Evolutionary conservation across 2,113 vertebrate species (phyloP).

Genomic region (Myxocyprinus asiaticus): DNA sequence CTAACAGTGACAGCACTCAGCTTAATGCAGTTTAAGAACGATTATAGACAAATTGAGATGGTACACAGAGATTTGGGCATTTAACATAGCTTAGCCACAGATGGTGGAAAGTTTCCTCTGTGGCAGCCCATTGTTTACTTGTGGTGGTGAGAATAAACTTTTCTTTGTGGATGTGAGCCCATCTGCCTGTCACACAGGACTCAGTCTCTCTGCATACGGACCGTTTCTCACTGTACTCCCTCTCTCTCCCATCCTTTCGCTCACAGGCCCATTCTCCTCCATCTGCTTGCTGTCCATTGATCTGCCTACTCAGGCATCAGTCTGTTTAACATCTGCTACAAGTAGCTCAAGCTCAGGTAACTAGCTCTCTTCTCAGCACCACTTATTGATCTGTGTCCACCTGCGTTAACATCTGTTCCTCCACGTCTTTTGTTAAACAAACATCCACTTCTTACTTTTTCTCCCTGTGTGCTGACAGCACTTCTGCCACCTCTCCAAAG

Average conservation of each 20-base stretch:
- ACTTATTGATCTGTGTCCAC: constrained; percentile 79
- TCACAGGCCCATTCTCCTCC: constrained; percentile 68
- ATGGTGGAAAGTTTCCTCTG: constrained; percentile 59
- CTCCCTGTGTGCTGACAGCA: constrained; percentile 53
- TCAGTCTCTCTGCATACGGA: not conserved
- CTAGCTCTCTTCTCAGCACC: constrained; percentile 68
- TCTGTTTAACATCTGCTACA: constrained; percentile 81
- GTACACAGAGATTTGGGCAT: constrained; percentile 41
- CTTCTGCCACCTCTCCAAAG: constrained; percentile 19
- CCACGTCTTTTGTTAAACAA: constrained; percentile 69
- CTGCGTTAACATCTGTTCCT: constrained; percentile 79
- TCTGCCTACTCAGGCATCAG: constrained; percentile 79
- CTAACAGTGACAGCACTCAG: constrained; percentile 73
- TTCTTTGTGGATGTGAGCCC: constrained; percentile 66
- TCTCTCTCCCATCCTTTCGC: not conserved
- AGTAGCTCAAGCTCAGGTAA: constrained; percentile 78
- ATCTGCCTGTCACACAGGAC: constrained; percentile 70
- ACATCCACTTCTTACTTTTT: constrained; percentile 68
- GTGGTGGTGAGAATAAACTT: constrained; percentile 60
- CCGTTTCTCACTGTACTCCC: constrained; percentile 27
- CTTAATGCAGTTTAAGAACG: constrained; percentile 68
- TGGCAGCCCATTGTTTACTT: constrained; percentile 64
- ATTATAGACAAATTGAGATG: constrained; percentile 40
- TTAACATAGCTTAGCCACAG: constrained; percentile 47
- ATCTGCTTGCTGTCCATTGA: constrained; percentile 82